phyloP scores from a whole-genome alignment of 1,140 invertebrate genomes.

The Eumeta japonica region DNA sequence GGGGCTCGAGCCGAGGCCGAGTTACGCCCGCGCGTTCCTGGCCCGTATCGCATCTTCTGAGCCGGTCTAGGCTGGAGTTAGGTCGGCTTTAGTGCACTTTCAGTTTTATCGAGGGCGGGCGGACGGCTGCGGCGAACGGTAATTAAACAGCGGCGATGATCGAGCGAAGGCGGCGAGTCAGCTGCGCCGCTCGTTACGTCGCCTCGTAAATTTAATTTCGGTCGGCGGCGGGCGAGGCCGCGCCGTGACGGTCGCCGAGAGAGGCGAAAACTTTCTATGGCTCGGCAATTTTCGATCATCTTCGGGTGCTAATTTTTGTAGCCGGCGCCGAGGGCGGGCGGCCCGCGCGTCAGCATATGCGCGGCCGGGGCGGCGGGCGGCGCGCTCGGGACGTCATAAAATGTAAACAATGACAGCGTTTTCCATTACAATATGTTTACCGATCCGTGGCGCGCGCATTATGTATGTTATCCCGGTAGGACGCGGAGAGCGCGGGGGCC shows the following conservation, averaged over 20 bases:
- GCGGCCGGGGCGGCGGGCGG: slow-evolving; percentile 15
- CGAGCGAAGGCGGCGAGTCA: background rate
- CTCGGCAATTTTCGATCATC: background rate
- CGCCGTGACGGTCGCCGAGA: background rate
- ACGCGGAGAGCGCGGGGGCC: slow-evolving; percentile 24
- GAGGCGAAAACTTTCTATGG: background rate
- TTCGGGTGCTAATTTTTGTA: too few species aligned
- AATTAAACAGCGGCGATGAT: slow-evolving; percentile 2
- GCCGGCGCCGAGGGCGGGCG: background rate
- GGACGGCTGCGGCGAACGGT: background rate
- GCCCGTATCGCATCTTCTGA: background rate
- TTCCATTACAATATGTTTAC: slow-evolving; percentile 59
- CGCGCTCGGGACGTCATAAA: slow-evolving; percentile 51
- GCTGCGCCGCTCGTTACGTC: slow-evolving; percentile 2
- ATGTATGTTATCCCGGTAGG: slow-evolving; percentile 54
- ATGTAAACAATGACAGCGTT: slow-evolving; percentile 54
- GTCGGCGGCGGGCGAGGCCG: background rate
- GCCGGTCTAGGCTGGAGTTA: background rate
- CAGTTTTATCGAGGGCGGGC: too few species aligned
- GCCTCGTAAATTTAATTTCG: slow-evolving; percentile 1
- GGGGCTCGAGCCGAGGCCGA: slow-evolving; percentile 25
- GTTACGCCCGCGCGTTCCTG: slow-evolving; percentile 25
- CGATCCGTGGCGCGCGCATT: slow-evolving; percentile 51
- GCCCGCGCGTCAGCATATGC: slow-evolving; percentile 7
- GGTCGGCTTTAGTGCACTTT: too few species aligned